Evolutionary conservation across 2,113 vertebrate species (phyloP), one percentile per base, ranked within the genome.

Genomic region (Lipophrys pholis): DNA sequence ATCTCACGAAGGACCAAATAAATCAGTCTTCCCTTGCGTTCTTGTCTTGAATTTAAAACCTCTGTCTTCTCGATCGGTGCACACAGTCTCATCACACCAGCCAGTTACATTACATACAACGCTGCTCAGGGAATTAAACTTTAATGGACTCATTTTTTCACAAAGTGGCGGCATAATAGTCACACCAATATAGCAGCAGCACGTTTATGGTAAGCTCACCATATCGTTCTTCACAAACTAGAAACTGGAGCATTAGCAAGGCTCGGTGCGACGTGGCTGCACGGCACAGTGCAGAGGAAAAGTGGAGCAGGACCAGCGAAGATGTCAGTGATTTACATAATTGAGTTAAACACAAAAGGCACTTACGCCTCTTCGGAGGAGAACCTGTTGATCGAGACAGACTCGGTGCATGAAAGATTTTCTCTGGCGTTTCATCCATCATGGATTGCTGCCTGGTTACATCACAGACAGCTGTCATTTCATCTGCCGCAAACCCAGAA

Each of bases 401-500:
- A 8, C 11, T 35, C 11, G 45, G 51, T 8, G 35, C 56, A 58
- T 59, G 67, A 57, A 9, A 50, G 14, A 1, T 5, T 8, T 82
- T 55, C 16, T 36, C 14, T 0, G 38, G 40, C 42, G 49, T 63
- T 82, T 71, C 49, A 71, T 66, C 16, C 51, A 73, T 45, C 9
- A 50, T 7, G 7, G 42, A 67, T 65, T 63, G 36, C 67, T 69
- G 48, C 58, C 58, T 46, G 59, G 42, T 80, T 78, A 80, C 58
- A 63, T 84, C 72, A 61, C 57, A 77, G 81, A 70, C 79, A 69
- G 36, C 51, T 54, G 68, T 67, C 85, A 54, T 49, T 72, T 69
- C 56, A 75, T 74, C 63, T 52, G 59, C 21, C 53, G 45, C 39
- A 70, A 45, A 46, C 56, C 15, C 2, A 30, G 10, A 54, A 72